Conservation (phyloP, 2,113 vertebrate genomes). For the Myotis lucifugus region DNA sequence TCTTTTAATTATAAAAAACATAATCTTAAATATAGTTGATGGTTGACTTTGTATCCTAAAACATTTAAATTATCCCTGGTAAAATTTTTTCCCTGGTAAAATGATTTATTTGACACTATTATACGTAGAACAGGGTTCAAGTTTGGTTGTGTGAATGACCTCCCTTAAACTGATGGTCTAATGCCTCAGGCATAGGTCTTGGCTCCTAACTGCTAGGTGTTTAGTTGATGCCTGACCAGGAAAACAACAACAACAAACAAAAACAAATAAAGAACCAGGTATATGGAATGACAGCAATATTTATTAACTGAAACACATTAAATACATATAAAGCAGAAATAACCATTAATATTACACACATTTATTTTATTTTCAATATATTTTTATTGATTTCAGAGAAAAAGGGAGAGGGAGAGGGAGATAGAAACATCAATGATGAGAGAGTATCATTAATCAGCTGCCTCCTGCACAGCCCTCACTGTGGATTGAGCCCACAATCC, state of each 20-base stretch:
- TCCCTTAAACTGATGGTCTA: background rate
- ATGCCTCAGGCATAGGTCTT: background rate
- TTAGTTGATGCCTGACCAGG: background rate
- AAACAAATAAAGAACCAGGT: background rate
- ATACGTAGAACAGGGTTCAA: background rate
- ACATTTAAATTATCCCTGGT: background rate
- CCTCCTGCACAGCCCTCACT: no score
- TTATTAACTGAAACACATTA: conserved; percentile 25
- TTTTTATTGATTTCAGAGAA: no score
- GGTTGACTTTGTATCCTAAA: background rate
- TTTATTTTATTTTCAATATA: no score
- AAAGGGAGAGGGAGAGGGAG: no score
- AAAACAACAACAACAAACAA: background rate
- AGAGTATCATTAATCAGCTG: no score
- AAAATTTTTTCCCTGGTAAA: background rate
- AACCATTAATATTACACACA: conserved; percentile 5
- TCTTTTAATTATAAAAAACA: background rate
- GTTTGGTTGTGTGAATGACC: background rate
- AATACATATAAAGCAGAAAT: conserved; percentile 24
- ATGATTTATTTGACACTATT: background rate
- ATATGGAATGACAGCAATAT: conserved; percentile 8
- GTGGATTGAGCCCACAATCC: no score
- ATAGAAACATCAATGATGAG: no score
- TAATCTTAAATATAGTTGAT: background rate
- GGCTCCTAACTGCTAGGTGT: background rate